A percentile compares a stretch with the other conserved stretches of the same genome.
Evolutionary conservation across 1,140 invertebrate genomes (phyloP).

Genomic region (Cyclina sinensis): DNA sequence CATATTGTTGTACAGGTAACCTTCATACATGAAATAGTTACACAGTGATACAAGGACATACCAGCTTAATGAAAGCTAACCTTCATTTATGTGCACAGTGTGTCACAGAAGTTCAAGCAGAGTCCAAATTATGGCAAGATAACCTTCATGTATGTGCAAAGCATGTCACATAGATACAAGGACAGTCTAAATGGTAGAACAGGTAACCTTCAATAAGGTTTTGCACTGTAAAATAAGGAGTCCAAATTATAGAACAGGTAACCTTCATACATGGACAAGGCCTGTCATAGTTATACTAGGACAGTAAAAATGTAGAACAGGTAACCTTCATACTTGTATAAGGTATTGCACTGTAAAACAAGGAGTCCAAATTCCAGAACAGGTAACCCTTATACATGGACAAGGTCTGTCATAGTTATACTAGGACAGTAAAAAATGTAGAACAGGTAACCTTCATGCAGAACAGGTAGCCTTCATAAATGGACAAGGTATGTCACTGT

Average conservation of each 20-base stretch:
- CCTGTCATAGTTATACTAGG: constrained; percentile 85
- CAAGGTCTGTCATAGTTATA: constrained; percentile 85
- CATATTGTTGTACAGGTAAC: constrained; percentile 85
- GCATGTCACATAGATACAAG: too few species aligned
- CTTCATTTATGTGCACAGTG: too few species aligned
- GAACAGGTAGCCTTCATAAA: too few species aligned
- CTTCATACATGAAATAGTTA: too few species aligned
- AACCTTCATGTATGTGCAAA: too few species aligned
- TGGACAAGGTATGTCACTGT: too few species aligned
- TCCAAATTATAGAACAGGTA: constrained; percentile 85
- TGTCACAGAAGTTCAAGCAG: too few species aligned
- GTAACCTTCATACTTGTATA: too few species aligned
- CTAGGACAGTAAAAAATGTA: too few species aligned
- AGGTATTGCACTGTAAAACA: constrained; percentile 85
- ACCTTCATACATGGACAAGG: too few species aligned
- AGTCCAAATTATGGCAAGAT: too few species aligned
- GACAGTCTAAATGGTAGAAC: constrained; percentile 85
- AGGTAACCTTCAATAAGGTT: constrained; percentile 85
- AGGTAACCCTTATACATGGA: constrained; percentile 85
- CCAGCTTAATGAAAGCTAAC: constrained; percentile 85
- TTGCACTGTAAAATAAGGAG: constrained; percentile 85
- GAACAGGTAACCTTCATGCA: too few species aligned
- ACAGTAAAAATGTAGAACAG: constrained; percentile 85
- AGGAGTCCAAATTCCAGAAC: constrained; percentile 85
- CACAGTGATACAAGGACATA: constrained; percentile 85